Conservation (phyloP, 1,140 invertebrate species). For the Drosophila santomea region DNA sequence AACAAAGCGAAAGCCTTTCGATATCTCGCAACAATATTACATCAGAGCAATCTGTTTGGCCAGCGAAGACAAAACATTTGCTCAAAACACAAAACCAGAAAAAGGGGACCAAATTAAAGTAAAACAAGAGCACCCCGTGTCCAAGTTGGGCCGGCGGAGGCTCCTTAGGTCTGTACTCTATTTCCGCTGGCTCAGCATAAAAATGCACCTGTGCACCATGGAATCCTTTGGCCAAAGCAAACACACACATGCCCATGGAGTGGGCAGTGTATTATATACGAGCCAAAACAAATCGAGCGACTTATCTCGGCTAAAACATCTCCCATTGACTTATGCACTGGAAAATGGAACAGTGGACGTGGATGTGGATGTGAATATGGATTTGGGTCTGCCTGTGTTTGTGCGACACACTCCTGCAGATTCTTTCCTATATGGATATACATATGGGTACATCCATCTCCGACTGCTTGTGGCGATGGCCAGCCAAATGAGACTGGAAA, state of each 20-base stretch:
- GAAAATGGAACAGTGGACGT: constrained; percentile 77
- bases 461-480: constrained; percentile 53
- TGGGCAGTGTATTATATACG: constrained; percentile 45
- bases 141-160: constrained; percentile 26
- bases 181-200: constrained; percentile 69
- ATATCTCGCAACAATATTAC: constrained; percentile 56
- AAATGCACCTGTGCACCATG: constrained; percentile 75
- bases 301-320: constrained; percentile 80
- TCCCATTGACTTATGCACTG: constrained; percentile 81
- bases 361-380: constrained; percentile 22
- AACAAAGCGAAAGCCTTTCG: constrained; percentile 36
- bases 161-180: constrained; percentile 21
- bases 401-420: constrained; percentile 7
- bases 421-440: not conserved
- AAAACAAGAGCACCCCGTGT: constrained; percentile 59
- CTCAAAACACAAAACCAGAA: constrained; percentile 43
- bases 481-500: constrained; percentile 65
- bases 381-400: constrained; percentile 14
- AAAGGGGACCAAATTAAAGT: constrained; percentile 67
- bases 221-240: constrained; percentile 63
- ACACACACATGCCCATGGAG: constrained; percentile 6
- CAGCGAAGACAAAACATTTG: constrained; percentile 70
- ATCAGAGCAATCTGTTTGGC: constrained; percentile 71
- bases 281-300: constrained; percentile 80
- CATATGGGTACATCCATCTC: not conserved